Conservation (phyloP, 2,888 invertebrate genomes). For the Eupelmus urozonus region DNA sequence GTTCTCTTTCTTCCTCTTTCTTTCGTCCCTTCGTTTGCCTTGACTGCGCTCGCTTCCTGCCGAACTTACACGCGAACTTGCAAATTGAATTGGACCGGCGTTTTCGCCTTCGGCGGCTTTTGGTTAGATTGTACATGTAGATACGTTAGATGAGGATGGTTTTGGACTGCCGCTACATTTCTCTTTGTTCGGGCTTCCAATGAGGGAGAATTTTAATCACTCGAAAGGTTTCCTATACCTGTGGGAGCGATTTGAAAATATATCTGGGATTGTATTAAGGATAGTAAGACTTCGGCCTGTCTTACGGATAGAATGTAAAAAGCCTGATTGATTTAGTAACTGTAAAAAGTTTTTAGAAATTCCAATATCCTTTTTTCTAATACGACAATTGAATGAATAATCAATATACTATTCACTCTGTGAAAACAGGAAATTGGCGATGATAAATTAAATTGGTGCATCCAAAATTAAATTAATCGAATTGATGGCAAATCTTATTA, state of each 20-base stretch:
- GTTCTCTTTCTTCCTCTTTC: conserved; percentile 21
- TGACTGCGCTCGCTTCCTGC: conserved; percentile 6
- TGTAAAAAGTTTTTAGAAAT: no score
- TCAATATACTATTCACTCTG: no score
- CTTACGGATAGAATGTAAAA: no score
- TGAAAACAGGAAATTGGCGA: no score
- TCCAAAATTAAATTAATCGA: no score
- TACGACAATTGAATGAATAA: no score
- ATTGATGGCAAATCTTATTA: no score
- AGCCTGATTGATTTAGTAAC: no score
- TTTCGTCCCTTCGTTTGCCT: conserved; percentile 12
- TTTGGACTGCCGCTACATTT: not conserved
- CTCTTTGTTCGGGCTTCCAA: not conserved
- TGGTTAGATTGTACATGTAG: not conserved
- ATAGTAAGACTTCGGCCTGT: no score
- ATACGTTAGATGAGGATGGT: not conserved
- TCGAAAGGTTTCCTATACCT: conserved; percentile 8
- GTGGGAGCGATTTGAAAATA: not conserved
- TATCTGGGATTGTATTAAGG: not conserved
- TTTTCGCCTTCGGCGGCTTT: conserved; percentile 45
- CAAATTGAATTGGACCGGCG: conserved; percentile 54
- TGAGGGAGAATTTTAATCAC: conserved; percentile 39
- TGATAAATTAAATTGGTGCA: no score
- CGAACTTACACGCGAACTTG: conserved; percentile 50
- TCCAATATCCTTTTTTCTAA: no score